Evolutionary conservation across 2,113 vertebrate species (phyloP).

Genomic region (Terrapene triunguis): DNA sequence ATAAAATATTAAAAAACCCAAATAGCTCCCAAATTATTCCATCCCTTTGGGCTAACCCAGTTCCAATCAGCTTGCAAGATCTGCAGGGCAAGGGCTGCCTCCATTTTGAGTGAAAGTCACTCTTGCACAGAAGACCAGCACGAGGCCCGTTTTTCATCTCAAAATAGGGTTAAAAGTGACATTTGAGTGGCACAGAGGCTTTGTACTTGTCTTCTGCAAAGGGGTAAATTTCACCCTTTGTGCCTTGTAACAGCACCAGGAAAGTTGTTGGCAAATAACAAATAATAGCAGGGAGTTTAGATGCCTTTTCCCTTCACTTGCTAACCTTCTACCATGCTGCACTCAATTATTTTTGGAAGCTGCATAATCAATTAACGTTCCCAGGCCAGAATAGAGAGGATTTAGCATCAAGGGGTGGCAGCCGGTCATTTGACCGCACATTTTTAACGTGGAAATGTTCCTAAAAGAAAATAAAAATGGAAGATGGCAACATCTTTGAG

Average conservation of each 20-base stretch:
- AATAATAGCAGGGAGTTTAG: slow-evolving; percentile 23
- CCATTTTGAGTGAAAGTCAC: not conserved
- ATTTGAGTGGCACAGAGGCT: not conserved
- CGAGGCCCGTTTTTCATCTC: too few relatives aligned
- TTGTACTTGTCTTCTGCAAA: not conserved
- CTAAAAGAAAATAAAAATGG: slow-evolving; percentile 62
- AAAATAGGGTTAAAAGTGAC: not conserved
- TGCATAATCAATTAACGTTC: slow-evolving; percentile 61
- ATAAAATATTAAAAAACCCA: slow-evolving; percentile 58
- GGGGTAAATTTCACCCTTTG: fast-evolving
- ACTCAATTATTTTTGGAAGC: slow-evolving; percentile 56
- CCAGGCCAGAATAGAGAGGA: slow-evolving; percentile 71
- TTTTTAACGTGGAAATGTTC: slow-evolving; percentile 73
- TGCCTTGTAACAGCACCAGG: not conserved
- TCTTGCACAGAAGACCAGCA: fast-evolving
- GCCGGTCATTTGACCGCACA: slow-evolving; percentile 77
- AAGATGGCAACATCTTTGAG: not conserved
- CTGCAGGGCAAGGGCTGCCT: not conserved
- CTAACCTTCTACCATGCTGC: slow-evolving; percentile 26
- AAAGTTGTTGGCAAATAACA: not conserved
- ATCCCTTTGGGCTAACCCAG: slow-evolving; percentile 30
- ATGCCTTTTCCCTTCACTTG: slow-evolving; percentile 21
- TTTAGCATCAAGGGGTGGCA: slow-evolving; percentile 76
- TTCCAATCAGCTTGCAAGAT: slow-evolving; percentile 28
- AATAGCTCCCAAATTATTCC: slow-evolving; percentile 59